Conservation (phyloP, 2,797 vertebrate species). For the Sebastes kiyomatsui region DNA sequence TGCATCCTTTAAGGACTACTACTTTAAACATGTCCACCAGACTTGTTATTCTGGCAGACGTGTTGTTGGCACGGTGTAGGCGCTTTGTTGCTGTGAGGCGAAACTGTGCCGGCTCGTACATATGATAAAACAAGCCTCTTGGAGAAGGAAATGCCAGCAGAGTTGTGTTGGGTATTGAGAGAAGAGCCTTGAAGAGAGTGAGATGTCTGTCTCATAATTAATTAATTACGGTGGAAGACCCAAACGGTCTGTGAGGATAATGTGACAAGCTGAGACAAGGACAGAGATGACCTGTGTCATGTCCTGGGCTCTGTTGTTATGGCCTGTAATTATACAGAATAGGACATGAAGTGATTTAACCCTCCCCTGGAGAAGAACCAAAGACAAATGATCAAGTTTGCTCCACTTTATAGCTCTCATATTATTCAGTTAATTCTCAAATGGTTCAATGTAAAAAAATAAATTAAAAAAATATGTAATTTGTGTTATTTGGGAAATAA, state of each 20-base stretch:
- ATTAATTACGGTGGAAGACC: slow-evolving; percentile 44
- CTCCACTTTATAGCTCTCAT: neutral
- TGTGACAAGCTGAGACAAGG: slow-evolving; percentile 39
- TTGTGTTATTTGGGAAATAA: neutral
- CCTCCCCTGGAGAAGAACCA: neutral
- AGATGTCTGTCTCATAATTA: slow-evolving; percentile 38
- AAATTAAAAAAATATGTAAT: neutral
- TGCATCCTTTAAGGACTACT: neutral
- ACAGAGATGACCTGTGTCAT: slow-evolving; percentile 8
- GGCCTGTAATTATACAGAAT: neutral
- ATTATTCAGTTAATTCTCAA: neutral
- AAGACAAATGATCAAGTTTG: neutral
- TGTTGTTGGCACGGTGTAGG: neutral
- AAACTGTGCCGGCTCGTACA: neutral
- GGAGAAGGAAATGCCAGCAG: neutral
- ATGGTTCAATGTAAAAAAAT: neutral
- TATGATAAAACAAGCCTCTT: neutral
- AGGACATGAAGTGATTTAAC: neutral
- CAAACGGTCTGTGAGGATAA: slow-evolving; percentile 38
- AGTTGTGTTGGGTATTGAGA: slow-evolving; percentile 8
- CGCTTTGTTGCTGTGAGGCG: neutral
- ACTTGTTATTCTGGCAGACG: neutral
- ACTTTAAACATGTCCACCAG: neutral
- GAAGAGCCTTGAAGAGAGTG: slow-evolving; percentile 6
- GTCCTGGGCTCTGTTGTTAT: slow-evolving; percentile 1